Base-by-base conservation (phyloP, 2,113 vertebrate genomes). In the Mirza zaza region DNA sequence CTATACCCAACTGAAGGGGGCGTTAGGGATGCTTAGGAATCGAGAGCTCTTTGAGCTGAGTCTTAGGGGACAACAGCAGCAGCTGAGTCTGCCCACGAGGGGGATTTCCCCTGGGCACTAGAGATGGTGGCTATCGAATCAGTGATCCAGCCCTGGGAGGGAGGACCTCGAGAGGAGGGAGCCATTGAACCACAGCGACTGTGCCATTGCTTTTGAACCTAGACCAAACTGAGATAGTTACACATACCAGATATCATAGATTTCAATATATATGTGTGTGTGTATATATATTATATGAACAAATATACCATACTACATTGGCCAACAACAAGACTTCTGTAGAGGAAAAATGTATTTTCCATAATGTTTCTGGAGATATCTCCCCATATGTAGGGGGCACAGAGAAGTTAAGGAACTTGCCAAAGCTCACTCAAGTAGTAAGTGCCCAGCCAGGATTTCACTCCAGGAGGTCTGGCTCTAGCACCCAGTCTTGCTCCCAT, bases 1-100 rank as follows among this genome's bases (percentile, higher is more conserved):
- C 6, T n/a, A 5, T 61, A 50, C 52, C 2, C 4, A 68, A 14
- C 7, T 5, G 6, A 75, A 34, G 10, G 8, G 7, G 1, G 52
- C 52, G 4, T n/a, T 29, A 32, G 8, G 55, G 75, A 77, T 48
- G 34, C 75, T 71, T 32, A 65, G 27, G 71, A 92, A 14, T 63
- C 10, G 21, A 42, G 48, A 71, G 36, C 10, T 63, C 25, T 42
- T 45, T 34, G 42, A 67, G 81, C 67, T 86, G 32, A n/a, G 32
- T 36, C 70, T 59, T 27, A 1, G 7, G 55, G 13, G 17, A 17
- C 18, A 3, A 65, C 14, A 27, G 27, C 15, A 61, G 39, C 3
- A 52, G 20, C 3, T 42, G 27, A 75, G 48, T 32, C 59, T 67
- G 25, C 23, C 34, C 45, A 10, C 32, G n/a, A 45, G 70, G 34